Base-by-base conservation (phyloP, 2,888 invertebrate species). In the Seira ritae region DNA sequence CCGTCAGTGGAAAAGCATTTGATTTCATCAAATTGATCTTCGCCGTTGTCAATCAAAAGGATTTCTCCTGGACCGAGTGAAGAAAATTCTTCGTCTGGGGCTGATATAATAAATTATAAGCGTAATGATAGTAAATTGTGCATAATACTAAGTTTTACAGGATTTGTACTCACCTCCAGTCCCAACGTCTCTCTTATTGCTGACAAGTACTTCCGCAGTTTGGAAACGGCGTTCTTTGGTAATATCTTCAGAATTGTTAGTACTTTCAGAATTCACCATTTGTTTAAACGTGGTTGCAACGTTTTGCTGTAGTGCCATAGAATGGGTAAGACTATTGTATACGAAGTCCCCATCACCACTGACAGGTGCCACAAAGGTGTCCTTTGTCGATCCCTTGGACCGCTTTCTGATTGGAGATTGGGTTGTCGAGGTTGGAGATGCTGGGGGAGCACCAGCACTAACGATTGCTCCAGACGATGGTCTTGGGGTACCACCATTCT, bases 1-100 rank as follows among this genome's bases (percentile, higher is more conserved):
- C 81, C 81, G 8, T 20, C 23, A 0, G 75, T 67, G 10, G 75
- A 23, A 19, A 31, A 81, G 22, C 75, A 75, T 65, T 81, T 81
- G n/a, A 81, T 55, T 60, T 81, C 81, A 60, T 81, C 81, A 60
- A 81, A 81, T n/a, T 76, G 81, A 12, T 81, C 81, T 15, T 76
- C 76, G 17, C 81, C 81, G n/a, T 81, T 76, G 42, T 81, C 76
- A 0, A 81, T 23, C 37, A 81, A 0, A 0, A 71, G 81, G n/a
- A 81, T 67, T 37, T 81, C 71, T 4, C 81, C 81, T 2, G 76
- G 42, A 15, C 81, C 81, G 17, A 81, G 24, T 12, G 81, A 76
- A 17, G 72, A 81, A 37, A 81, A 81, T 67, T 81, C 81, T 23
- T 81, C 81, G 19, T 81, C 81, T 20, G 81, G 81, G n/a, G 81